Percentiles rank a stretch among this genome's conserved stretches.
These are phyloP conservation scores for Malachius bipustulatus DNA, from an alignment of 2,888 invertebrate species.

Conservation along the genomic window DNA sequence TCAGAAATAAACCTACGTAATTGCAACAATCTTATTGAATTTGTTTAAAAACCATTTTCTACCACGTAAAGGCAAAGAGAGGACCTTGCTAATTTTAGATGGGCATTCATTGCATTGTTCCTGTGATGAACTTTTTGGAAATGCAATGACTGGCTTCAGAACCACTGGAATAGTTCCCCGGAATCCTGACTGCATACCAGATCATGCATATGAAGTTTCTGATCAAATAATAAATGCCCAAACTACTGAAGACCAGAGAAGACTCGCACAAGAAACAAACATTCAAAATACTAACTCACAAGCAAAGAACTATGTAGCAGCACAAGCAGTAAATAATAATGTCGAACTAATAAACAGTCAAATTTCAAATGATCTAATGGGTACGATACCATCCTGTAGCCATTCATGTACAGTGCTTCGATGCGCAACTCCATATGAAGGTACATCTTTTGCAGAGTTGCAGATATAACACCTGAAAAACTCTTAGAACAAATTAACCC, in stretches of 20 bases:
- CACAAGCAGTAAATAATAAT: constrained; percentile 8
- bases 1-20: constrained; percentile 24
- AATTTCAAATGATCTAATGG: constrained; percentile 7
- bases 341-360: neutral
- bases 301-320: constrained; percentile 9
- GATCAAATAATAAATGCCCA: constrained; percentile 10
- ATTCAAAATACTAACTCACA: constrained; percentile 9
- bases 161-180: constrained; percentile 11
- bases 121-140: constrained; percentile 12
- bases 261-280: constrained; percentile 2
- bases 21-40: constrained; percentile 19
- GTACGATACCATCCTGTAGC: constrained; percentile 12
- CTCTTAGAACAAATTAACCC: constrained; percentile 12
- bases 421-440: constrained; percentile 10
- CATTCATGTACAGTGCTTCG: constrained; percentile 10
- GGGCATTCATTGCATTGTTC: constrained; percentile 8
- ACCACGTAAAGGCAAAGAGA: constrained; percentile 13
- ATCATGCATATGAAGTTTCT: constrained; percentile 15
- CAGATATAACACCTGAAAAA: constrained; percentile 13
- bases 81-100: constrained; percentile 12
- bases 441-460: constrained; percentile 13
- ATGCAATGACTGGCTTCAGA: constrained; percentile 15
- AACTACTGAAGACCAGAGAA: constrained; percentile 10
- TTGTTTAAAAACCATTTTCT: constrained; percentile 21
- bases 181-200: constrained; percentile 12